These are phyloP conservation scores for Clarias pachynema DNA, from an alignment of 2,797 vertebrate species.

Conservation along the genomic window DNA sequence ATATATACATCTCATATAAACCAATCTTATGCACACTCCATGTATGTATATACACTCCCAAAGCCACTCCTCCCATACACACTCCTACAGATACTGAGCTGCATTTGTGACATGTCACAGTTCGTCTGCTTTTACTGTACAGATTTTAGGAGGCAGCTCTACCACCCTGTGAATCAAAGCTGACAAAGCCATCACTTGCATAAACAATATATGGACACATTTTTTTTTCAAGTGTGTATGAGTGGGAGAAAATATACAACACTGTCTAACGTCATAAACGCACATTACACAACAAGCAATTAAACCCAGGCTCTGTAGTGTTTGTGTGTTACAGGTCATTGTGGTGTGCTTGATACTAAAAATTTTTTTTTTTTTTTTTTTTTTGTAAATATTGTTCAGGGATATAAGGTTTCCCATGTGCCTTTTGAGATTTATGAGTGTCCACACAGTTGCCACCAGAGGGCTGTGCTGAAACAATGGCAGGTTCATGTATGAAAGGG, in stretches of 20 bases:
- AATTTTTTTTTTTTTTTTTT: background rate
- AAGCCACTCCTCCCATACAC: background rate
- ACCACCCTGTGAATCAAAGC: background rate
- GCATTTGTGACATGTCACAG: background rate
- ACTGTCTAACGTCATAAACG: background rate
- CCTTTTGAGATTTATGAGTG: background rate
- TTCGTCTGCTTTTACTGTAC: background rate
- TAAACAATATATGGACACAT: background rate
- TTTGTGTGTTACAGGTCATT: slow-evolving; percentile 5
- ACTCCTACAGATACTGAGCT: background rate
- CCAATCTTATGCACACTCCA: background rate
- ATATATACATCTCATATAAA: background rate
- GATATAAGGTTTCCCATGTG: background rate
- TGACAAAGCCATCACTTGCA: slow-evolving; percentile 2
- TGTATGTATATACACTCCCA: background rate
- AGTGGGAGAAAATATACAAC: background rate
- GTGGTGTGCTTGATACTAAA: background rate
- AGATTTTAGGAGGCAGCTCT: background rate
- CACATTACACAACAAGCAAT: background rate
- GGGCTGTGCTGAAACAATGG: background rate
- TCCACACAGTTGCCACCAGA: slow-evolving; percentile 12
- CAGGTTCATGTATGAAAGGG: slow-evolving; percentile 1
- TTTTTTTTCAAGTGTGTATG: background rate
- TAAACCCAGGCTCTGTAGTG: background rate
- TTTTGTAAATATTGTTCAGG: background rate